Conservation (phyloP, 2,888 invertebrate genomes). For the Villa cingulata region DNA sequence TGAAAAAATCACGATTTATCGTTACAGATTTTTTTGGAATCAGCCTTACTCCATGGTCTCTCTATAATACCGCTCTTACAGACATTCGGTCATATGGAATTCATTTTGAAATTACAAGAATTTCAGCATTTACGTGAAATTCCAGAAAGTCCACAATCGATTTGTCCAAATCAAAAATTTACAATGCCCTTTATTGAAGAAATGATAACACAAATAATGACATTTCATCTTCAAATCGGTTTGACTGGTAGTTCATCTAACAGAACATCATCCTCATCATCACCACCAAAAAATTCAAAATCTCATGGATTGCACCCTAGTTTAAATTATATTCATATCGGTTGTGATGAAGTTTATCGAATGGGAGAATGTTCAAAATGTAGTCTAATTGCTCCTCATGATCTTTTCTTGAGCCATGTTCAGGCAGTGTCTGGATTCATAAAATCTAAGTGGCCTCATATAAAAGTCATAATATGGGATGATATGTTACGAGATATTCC, state of each 20-base stretch:
- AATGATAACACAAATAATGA: conserved; percentile 54
- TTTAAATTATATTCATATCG: conserved; percentile 50
- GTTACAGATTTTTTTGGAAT: conserved; percentile 40
- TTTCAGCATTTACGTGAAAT: conserved; percentile 52
- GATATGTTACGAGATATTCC: conserved; percentile 61
- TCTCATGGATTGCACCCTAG: conserved; percentile 15
- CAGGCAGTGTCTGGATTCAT: conserved; percentile 46
- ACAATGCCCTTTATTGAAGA: conserved; percentile 48
- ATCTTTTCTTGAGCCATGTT: conserved; percentile 50
- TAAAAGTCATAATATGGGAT: conserved; percentile 62
- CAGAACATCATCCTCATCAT: conserved; percentile 9
- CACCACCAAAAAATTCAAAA: conserved; percentile 13
- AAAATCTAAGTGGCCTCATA: conserved; percentile 41
- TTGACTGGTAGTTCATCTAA: conserved; percentile 9
- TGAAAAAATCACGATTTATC: neutral
- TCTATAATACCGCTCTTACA: conserved; percentile 62
- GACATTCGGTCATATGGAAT: conserved; percentile 66
- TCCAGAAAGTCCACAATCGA: conserved; percentile 50
- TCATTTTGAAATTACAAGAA: conserved; percentile 50
- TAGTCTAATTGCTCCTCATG: conserved; percentile 35
- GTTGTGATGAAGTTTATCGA: conserved; percentile 61
- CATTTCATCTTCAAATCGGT: conserved; percentile 25
- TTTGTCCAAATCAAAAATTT: conserved; percentile 53
- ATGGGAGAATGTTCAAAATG: conserved; percentile 54
- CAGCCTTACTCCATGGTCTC: conserved; percentile 43